Percentiles rank a stretch among this genome's conserved stretches.
These are phyloP conservation scores for Phalacrocorax aristotelis DNA, from an alignment of 2,113 vertebrate species.

Conservation along the genomic window DNA sequence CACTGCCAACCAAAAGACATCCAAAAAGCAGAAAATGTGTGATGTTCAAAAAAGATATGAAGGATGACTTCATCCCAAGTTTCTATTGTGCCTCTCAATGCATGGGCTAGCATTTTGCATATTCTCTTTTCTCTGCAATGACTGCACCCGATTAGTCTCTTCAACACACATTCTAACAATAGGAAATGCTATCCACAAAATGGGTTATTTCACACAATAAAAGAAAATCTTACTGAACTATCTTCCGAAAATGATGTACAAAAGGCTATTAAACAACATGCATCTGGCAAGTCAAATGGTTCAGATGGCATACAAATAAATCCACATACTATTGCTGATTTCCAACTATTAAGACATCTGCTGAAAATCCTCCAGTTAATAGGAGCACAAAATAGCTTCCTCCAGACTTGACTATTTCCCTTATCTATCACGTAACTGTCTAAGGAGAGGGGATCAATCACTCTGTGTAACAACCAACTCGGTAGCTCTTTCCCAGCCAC, in stretches of 20 bases:
- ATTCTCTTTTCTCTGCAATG: slow-evolving; percentile 37
- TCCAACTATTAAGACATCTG: slow-evolving; percentile 66
- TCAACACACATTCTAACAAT: slow-evolving; percentile 45
- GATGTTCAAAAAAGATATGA: slow-evolving; percentile 22
- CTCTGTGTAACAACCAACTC: neutral
- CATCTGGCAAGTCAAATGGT: slow-evolving; percentile 59
- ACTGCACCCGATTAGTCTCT: slow-evolving; percentile 49
- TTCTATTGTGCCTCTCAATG: slow-evolving; percentile 24
- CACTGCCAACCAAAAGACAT: slow-evolving; percentile 29
- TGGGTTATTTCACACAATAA: slow-evolving; percentile 58
- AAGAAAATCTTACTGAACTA: slow-evolving; percentile 61
- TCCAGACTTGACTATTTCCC: slow-evolving; percentile 43
- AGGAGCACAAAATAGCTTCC: slow-evolving; percentile 43
- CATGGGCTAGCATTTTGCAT: slow-evolving; percentile 21
- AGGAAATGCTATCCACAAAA: slow-evolving; percentile 40
- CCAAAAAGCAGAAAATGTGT: slow-evolving; percentile 27
- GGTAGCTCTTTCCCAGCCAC: slow-evolving; percentile 26
- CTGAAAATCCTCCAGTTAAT: slow-evolving; percentile 59
- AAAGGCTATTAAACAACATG: slow-evolving; percentile 63
- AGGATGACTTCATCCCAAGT: slow-evolving; percentile 31
- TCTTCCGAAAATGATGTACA: slow-evolving; percentile 49
- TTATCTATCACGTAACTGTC: neutral
- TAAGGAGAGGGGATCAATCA: slow-evolving; percentile 31
- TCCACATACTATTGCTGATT: slow-evolving; percentile 60
- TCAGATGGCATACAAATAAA: slow-evolving; percentile 67